Base-by-base conservation (phyloP, 2,888 invertebrate species). In the Amblyjoppa fuscipennis region DNA sequence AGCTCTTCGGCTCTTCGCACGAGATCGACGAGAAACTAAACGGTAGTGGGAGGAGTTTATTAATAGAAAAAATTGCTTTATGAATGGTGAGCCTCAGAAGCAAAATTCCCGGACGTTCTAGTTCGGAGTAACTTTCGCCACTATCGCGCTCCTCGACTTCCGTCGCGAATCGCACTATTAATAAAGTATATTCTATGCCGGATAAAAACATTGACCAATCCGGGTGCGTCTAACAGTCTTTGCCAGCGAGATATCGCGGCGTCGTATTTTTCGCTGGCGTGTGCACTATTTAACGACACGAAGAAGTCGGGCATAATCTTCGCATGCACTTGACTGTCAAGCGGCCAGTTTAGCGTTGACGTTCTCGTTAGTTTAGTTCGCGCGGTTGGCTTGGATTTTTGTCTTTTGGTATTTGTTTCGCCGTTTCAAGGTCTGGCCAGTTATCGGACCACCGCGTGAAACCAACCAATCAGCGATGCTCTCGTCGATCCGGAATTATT, bases 61-160 rank as follows among this genome's bases (percentile, higher is more conserved):
- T 86, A 82, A 86, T 87, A 87, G 87, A 82, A 70, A 74, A 76
- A 81, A 49, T 82, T 79, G 56, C 78, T 84, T 76, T 77, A 81
- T 85, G 77, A 81, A 84, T 81, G 71, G 41, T 71, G 28, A 68
- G 49, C 7, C 13, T 70, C 38, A 25, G 53, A 64, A 53, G 53
- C 77, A 49, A 84, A 76, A 81, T 77, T 84, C 49, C 66, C 77
- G 61, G 69, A 69, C 73, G 76, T 49, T 77, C 38, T 9, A 61
- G 69, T 70, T 49, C 70, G 69, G 45, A 69, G 59, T 68, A 49
- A 49, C 84, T 78, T 74, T 77, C 64, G 25, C 38, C 73, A 38
- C 71, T 80, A 80, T 76, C 84, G 25, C 56, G 41, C 34, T 34
- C 28, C 49, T 49, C 64, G n/a, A 77, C 73, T 81, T 84, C 81